Evolutionary conservation across 2,797 vertebrate species (phyloP).

Genomic region (Ispidina picta): DNA sequence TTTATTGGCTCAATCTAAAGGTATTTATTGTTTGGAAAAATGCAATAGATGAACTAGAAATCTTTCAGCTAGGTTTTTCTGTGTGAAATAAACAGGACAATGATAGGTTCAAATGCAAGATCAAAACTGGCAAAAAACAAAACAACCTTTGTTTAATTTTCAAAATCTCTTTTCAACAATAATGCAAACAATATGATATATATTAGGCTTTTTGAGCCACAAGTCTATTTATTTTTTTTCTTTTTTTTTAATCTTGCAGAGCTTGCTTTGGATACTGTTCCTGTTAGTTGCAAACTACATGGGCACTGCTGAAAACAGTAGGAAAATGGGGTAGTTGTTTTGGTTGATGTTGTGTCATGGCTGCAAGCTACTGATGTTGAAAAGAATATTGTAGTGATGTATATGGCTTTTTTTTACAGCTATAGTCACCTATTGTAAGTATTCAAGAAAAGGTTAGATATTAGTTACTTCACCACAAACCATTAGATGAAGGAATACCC

Average conservation of each 20-base stretch:
- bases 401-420: not conserved
- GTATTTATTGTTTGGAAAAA: conserved; percentile 3
- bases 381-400: conserved; percentile 26
- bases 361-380: conserved; percentile 33
- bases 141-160: not conserved
- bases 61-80: conserved; percentile 15
- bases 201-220: not conserved
- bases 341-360: not conserved
- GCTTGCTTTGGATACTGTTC: conserved; percentile 59
- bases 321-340: not conserved
- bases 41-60: not conserved
- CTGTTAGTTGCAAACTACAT: conserved; percentile 33
- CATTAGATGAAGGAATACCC: conserved; percentile 43
- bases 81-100: conserved; percentile 32
- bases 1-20: not conserved
- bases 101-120: not conserved
- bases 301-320: conserved; percentile 53
- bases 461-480: conserved; percentile 39
- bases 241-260: not conserved
- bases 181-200: conserved; percentile 18
- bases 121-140: not conserved
- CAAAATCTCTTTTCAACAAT: not conserved
- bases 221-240: not conserved
- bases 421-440: conserved; percentile 25
- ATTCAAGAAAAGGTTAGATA: conserved; percentile 33